Conservation (phyloP, 2,888 invertebrate species). For the Magallana nippona region DNA sequence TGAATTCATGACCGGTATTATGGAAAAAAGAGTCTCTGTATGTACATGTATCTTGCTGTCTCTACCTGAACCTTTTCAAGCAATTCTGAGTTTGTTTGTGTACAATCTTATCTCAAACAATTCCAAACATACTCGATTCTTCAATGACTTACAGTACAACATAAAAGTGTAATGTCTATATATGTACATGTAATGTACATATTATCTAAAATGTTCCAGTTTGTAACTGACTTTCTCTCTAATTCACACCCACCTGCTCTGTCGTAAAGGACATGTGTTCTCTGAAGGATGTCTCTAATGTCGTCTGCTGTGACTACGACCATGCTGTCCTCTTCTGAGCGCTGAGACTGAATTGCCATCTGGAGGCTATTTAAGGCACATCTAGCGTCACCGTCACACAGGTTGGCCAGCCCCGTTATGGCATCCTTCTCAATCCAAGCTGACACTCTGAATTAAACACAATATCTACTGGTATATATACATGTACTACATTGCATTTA, state of each 20-base stretch:
- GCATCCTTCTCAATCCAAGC: constrained; percentile 83
- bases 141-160: no score
- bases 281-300: constrained; percentile 87
- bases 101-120: no score
- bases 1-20: no score
- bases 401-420: constrained; percentile 86
- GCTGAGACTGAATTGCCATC: constrained; percentile 84
- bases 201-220: no score
- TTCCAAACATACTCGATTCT: no score
- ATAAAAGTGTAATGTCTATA: no score
- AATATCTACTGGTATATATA: not conserved
- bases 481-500: no score
- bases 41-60: no score
- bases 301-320: constrained; percentile 84
- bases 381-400: constrained; percentile 91
- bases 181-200: no score
- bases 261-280: constrained; percentile 89
- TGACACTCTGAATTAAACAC: not conserved
- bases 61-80: no score
- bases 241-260: constrained; percentile 81
- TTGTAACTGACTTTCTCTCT: not conserved
- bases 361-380: constrained; percentile 89
- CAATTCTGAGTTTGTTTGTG: no score
- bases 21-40: no score
- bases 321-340: not conserved